Evolutionary conservation across 1,140 invertebrate species (phyloP), one percentile per base, ranked within the genome.

Genomic region (Apocrypta bakeri): DNA sequence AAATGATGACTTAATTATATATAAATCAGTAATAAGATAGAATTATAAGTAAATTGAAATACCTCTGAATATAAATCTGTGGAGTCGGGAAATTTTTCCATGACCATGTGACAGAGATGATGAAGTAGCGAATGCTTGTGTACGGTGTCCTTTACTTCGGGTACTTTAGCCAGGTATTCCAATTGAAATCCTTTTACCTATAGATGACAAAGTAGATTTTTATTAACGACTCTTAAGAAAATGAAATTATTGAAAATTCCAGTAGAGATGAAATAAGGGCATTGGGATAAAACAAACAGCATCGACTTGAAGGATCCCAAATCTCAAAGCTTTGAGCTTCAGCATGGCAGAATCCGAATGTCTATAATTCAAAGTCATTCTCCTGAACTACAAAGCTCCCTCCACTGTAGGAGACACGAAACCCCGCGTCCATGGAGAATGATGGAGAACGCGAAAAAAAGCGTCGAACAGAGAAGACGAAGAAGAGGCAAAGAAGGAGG

Each of bases 141-240:
- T 33, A 99, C 97, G 0, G 98, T 99, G 91, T 99, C 98, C 93
- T 99, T 99, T 1, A 99, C 98, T 94, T 99, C 99, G 86, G 98
- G 98, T 85, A 99, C 97, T 94, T 99, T 99, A 68, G 97, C 94
- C 85, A 99, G 93, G 92, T 99, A 99, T 87, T 99, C 99, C 85
- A 99, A 95, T 91, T 99, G 97, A 92, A 99, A 99, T 33, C 98
- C 99, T 93, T 98, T 98, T 17, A 97, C 96, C 94, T 95, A 86
- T 84, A 90, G 87, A n/a, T 6, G 31, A 66, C 3, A 27, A 66
- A 66, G 63, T 27, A 66, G n/a, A 66, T 66, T 25, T 27, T 27
- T 66, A 37, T 37, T 9, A 37, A 37, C 33, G 9, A 37, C 33
- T 37, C 33, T 2, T 9, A 4, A 2, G 33, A 37, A 37, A 37